phyloP scores from a whole-genome alignment of 2,797 vertebrate genomes.

The Typhlichthys subterraneus region DNA sequence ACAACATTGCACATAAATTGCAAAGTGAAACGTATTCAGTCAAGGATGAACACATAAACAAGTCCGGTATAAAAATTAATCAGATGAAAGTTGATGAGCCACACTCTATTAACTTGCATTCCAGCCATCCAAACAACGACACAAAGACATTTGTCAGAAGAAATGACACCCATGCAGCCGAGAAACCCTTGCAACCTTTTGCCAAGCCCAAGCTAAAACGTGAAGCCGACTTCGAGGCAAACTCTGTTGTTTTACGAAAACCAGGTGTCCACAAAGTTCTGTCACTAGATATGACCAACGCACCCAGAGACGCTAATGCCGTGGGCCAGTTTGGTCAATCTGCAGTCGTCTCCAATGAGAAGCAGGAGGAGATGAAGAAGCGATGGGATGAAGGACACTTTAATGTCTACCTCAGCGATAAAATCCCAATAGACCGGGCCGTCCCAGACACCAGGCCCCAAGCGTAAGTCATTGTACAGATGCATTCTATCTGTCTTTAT shows the following conservation, averaged over 20 bases:
- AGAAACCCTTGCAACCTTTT: conserved; percentile 6
- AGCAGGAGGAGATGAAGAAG: conserved; percentile 80
- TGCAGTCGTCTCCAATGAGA: conserved; percentile 68
- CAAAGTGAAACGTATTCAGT: conserved; percentile 10
- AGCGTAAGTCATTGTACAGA: conserved; percentile 78
- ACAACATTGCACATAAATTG: not conserved
- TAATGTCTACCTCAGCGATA: conserved; percentile 93
- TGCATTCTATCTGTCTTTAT: too few relatives aligned
- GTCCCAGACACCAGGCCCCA: conserved; percentile 89
- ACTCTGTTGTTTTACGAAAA: conserved; percentile 34
- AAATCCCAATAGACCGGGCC: conserved; percentile 92
- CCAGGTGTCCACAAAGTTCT: conserved; percentile 80
- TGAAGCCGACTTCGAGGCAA: conserved; percentile 5
- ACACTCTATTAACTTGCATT: conserved; percentile 23
- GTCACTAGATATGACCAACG: conserved; percentile 80
- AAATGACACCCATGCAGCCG: not conserved
- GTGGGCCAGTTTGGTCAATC: conserved; percentile 89
- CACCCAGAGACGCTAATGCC: conserved; percentile 82
- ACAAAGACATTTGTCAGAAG: conserved; percentile 11
- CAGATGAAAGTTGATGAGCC: not conserved
- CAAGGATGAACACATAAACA: not conserved
- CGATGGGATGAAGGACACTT: conserved; percentile 95
- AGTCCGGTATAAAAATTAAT: conserved; percentile 19
- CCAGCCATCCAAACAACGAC: conserved; percentile 20
- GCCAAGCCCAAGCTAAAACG: not conserved